Conservation (phyloP, 2,113 vertebrate species). For the Stercorarius parasiticus region DNA sequence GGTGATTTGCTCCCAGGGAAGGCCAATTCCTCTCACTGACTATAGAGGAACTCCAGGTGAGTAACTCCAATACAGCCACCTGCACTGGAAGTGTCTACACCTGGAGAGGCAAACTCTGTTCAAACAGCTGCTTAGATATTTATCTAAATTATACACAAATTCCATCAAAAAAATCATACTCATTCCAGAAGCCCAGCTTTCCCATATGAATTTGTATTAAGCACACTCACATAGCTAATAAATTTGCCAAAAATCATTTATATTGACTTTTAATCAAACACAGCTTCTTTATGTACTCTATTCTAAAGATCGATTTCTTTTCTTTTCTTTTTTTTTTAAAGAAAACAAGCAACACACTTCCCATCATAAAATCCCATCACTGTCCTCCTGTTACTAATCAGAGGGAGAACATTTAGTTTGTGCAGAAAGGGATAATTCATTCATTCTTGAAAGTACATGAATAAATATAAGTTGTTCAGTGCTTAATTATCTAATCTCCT, state of each 20-base stretch:
- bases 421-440: slow-evolving; percentile 18
- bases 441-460: slow-evolving; percentile 25
- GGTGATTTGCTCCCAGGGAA: neutral
- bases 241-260: neutral
- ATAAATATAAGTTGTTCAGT: slow-evolving; percentile 66
- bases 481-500: slow-evolving; percentile 68
- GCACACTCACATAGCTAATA: neutral
- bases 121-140: neutral
- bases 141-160: neutral
- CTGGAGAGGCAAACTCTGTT: neutral
- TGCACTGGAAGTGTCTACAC: neutral
- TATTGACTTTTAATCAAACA: neutral
- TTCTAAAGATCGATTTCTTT: neutral
- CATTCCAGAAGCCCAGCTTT: neutral
- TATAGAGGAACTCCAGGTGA: neutral
- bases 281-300: neutral
- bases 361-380: neutral
- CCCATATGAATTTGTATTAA: neutral
- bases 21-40: neutral
- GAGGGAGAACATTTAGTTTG: neutral
- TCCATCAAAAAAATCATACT: neutral
- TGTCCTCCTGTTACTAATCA: slow-evolving; percentile 19
- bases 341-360: neutral
- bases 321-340: neutral
- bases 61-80: neutral